Evolutionary conservation across 2,888 invertebrate genomes (phyloP).

Genomic region (Apamea anceps): DNA sequence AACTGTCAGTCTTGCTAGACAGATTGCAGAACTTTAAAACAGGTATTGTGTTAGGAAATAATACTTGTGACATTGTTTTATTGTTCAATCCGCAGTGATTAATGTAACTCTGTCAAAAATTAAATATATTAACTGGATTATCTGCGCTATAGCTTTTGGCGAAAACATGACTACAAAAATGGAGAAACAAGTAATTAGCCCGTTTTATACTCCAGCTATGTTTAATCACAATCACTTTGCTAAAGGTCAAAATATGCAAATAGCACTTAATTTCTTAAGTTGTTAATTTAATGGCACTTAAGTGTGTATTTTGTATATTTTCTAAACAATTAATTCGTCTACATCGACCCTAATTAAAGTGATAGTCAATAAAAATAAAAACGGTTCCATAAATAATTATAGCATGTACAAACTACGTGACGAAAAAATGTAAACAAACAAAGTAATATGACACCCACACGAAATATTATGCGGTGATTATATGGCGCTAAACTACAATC

Average conservation of each 20-base stretch:
- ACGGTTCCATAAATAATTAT: conserved; percentile 56
- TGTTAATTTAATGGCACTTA: conserved; percentile 44
- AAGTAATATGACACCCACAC: conserved; percentile 56
- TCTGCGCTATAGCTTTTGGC: conserved; percentile 35
- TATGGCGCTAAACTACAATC: conserved; percentile 59
- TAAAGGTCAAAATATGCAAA: conserved; percentile 62
- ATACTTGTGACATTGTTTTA: conserved; percentile 54
- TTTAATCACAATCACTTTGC: conserved; percentile 56
- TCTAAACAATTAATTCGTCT: conserved; percentile 44
- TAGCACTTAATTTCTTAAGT: conserved; percentile 42
- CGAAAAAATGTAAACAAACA: conserved; percentile 50
- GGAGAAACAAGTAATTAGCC: conserved; percentile 60
- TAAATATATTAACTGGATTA: conserved; percentile 58
- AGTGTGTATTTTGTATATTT: conserved; percentile 49
- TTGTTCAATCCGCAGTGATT: conserved; percentile 55
- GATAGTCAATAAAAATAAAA: conserved; percentile 47
- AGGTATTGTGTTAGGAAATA: conserved; percentile 50
- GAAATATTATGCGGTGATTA: conserved; percentile 61
- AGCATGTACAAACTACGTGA: conserved; percentile 32
- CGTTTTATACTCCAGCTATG: conserved; percentile 34
- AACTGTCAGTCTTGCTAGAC: conserved; percentile 11
- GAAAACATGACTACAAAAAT: conserved; percentile 59
- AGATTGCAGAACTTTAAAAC: conserved; percentile 46
- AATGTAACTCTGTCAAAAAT: conserved; percentile 49
- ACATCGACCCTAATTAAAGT: conserved; percentile 44